Base-by-base conservation (phyloP, 2,888 invertebrate genomes). In the Biston betularia region DNA sequence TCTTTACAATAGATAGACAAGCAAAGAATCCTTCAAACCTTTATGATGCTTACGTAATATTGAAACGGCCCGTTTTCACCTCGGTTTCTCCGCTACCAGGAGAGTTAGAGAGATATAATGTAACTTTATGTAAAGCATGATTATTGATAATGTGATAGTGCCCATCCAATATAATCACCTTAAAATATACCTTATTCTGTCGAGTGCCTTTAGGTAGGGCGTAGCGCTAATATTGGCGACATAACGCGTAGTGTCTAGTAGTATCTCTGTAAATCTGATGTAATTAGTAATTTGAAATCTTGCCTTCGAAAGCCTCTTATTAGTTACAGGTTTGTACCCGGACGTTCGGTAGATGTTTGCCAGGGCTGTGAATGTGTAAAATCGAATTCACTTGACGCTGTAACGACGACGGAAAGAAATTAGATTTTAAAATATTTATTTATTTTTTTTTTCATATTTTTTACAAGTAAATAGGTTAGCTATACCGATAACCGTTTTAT, bases 291-390 rank as follows among this genome's bases (percentile, higher is more conserved):
- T 14, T 50, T n/a, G 4, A 34, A 50, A n/a, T 53, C 38, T 53
- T 53, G 52, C 52, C 52, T 38, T 38, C n/a, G 7, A 35, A 50
- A 50, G 5, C 38, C 10, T 38, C 35, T 52, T 6, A 12, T 38
- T 35, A 35, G 14, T 35, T 52, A 14, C n/a, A 33, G 33, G 34
- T 34, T 12, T 34, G 12, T 11, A 14, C 40, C 42, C 54, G 56
- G 58, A 72, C 77, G 79, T 80, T 77, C 76, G 68, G 68, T 81
- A 81, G 81, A 83, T 80, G 87, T 85, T 24, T 81, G 85, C 85
- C 84, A 88, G 87, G 91, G 92, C 92, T 92, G 92, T 92, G 92
- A 92, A 89, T 88, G 87, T 89, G 83, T 89, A 87, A 78, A 86
- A 83, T 79, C 79, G 78, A 81, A 72, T 78, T 75, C 78, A 79